Evolutionary conservation across 2,888 invertebrate genomes (phyloP).

Genomic region (Drosophila gaucha): DNA sequence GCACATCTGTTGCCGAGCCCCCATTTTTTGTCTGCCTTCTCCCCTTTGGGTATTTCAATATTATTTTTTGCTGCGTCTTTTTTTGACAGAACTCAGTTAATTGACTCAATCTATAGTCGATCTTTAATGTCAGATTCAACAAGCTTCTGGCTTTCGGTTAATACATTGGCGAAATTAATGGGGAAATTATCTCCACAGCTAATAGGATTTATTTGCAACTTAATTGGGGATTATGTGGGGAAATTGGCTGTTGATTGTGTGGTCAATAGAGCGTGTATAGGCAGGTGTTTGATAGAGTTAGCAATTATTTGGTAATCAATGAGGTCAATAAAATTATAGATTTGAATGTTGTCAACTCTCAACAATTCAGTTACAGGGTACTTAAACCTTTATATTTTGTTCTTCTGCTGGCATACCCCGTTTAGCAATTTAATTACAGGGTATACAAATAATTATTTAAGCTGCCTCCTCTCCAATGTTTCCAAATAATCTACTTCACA

Average conservation of each 20-base stretch:
- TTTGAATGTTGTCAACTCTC: background rate
- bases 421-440: background rate
- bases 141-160: background rate
- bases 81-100: background rate
- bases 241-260: slow-evolving; percentile 3
- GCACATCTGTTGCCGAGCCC: background rate
- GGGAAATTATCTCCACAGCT: background rate
- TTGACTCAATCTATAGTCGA: background rate
- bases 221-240: background rate
- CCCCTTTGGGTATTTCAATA: background rate
- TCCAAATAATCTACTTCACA: background rate
- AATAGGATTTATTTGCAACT: background rate
- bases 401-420: too few species aligned
- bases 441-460: background rate
- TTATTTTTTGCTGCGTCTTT: background rate
- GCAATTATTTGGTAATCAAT: background rate
- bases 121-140: slow-evolving; percentile 1
- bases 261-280: background rate
- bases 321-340: background rate
- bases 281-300: background rate
- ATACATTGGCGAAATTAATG: background rate
- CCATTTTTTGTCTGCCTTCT: background rate
- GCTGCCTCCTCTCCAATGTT: background rate
- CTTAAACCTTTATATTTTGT: too few species aligned
- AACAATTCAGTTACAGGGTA: background rate